Base-by-base conservation (phyloP, 2,797 vertebrate species). In the Apogon talboti region DNA sequence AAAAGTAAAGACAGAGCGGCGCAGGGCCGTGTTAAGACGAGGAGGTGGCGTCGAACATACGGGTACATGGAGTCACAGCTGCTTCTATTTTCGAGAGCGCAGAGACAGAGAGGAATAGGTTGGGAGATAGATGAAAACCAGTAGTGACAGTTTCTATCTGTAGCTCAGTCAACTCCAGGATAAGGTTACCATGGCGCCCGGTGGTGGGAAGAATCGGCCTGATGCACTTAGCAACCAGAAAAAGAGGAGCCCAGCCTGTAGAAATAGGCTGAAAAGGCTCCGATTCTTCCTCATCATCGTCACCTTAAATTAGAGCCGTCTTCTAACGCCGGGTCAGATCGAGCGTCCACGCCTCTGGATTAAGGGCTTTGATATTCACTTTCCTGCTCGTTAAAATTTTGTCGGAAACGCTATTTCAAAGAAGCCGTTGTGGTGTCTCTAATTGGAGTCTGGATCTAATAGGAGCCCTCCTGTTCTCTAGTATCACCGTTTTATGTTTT, bases 121-220 rank as follows among this genome's bases (percentile, higher is more conserved):
- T 54, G 52, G 53, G 46, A 60, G 79, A 82, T 19, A 24, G 73
- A 86, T 74, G 76, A 76, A 81, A 86, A 86, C 66, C 70, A 72
- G 53, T 71, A 78, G 81, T 84, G 85, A 90, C 84, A 90, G 86
- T 82, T 79, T 90, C 87, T 89, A 86, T 91, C 83, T 87, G 82
- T 65, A 71, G 85, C 85, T 74, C 83, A 64, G 82, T 84, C 77
- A 86, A 83, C 82, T 66, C 11, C n/a, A 74, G 87, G 86, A 86
- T 84, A 78, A 85, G 85, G 90, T 93, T 92, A 87, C 91, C 92
- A 92, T 92, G 92, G 89, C 50, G 83, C 83, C 89, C 80, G 48
- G 46, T 72, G 80, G 83, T 82, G 87, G 87, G 76, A 86, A 84
- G 81, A 90, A 78, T 82, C 82, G 50, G 79, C 53, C 73, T 62